These are phyloP conservation scores for Zeuzera pyrina DNA, from an alignment of 2,888 invertebrate genomes.

Conservation along the genomic window DNA sequence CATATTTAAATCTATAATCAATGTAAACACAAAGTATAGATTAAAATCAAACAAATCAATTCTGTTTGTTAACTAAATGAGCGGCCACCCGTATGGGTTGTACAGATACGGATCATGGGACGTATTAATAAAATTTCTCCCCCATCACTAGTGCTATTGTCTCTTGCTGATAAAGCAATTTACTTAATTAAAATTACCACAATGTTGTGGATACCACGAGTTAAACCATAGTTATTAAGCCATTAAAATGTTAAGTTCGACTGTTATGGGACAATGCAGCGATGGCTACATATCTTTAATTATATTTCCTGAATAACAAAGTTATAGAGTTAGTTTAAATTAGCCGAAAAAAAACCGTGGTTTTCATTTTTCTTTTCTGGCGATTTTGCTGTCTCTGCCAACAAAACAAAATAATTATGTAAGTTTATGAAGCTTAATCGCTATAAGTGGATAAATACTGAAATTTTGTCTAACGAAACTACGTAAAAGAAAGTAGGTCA, in stretches of 20 bases:
- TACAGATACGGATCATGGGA: constrained; percentile 29
- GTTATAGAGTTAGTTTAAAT: no score
- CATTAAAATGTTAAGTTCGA: constrained; percentile 27
- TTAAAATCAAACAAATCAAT: constrained; percentile 67
- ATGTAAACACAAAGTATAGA: constrained; percentile 22
- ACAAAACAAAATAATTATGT: no score
- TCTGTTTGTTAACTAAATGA: constrained; percentile 60
- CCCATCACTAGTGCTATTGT: constrained; percentile 56
- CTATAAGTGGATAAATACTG: no score
- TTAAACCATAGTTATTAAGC: constrained; percentile 53
- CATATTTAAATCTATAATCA: no score
- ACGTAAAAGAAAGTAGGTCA: no score
- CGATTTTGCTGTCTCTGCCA: no score
- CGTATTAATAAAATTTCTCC: constrained; percentile 32
- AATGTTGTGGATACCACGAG: constrained; percentile 30
- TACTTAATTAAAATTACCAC: constrained; percentile 67
- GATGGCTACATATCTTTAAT: no score
- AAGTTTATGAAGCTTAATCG: no score
- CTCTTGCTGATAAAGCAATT: constrained; percentile 63
- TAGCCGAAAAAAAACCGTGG: no score
- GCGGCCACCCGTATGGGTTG: constrained; percentile 51
- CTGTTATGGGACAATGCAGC: neutral
- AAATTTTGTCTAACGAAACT: no score
- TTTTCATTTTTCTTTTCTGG: no score
- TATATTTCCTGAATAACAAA: no score